Evolutionary conservation across 2,113 vertebrate genomes (phyloP), one percentile per base, ranked within the genome.

Genomic region (Phodopus roborovskii): DNA sequence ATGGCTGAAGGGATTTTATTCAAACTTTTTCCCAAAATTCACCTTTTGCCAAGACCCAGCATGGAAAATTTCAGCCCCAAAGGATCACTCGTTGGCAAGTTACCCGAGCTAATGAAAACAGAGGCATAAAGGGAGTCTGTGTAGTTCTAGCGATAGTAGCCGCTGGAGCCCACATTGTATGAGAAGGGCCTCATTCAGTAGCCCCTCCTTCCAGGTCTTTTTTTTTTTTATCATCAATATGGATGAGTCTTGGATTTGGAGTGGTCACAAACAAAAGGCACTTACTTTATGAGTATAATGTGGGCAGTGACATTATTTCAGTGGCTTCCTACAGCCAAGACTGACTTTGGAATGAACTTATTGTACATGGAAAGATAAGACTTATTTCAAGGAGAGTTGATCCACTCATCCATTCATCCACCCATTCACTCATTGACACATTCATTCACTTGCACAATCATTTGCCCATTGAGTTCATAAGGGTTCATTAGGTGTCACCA

Each of bases 21-120:
- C 97, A 97, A 97, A 97, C 96, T 97, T 98, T 97, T 92, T 89
- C 97, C 96, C 91, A 98, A 98, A 97, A 97, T 97, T 97, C 97
- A 97, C 97, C 97, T 97, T 97, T 97, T 98, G 97, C 97, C 97
- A 98, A 98, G 97, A 97, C 97, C 97, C 97, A 97, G 97, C 97
- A 97, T 97, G 97, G 97, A 98, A 98, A 98, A 97, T 98, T 98
- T 98, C 97, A 98, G 97, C 95, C 97, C 96, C 85, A 97, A 97
- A 98, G 97, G 97, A 97, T 98, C 97, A 96, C 92, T 97, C 92
- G 87, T 94, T 97, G 97, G 97, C 97, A 98, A 97, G 97, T 97
- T 97, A 96, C 96, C 95, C 95, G 89, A 97, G 97, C 97, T 97
- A 98, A 98, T 97, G 97, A 97, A 98, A 98, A 98, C 97, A 98